A percentile compares a stretch with the other conserved stretches of the same genome.
Evolutionary conservation across 53 echinoderm and acorn worm species (phyloP).

Genomic region (Stichopus horrens): DNA sequence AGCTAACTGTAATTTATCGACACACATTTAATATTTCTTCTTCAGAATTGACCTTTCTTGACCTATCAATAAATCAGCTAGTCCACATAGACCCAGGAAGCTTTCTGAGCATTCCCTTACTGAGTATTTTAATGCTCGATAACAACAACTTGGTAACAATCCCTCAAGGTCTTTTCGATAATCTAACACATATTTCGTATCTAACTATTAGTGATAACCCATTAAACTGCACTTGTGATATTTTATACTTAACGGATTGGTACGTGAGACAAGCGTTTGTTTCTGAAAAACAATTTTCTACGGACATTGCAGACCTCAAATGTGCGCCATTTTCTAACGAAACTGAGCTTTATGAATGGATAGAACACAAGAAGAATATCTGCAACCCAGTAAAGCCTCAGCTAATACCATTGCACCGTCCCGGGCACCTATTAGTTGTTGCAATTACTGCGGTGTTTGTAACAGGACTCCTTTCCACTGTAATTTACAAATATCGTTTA

Average conservation of each 20-base stretch:
- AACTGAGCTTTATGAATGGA: conserved; percentile 30
- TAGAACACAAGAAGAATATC: neutral
- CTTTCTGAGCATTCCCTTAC: neutral
- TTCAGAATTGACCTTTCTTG: neutral
- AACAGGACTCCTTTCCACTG: neutral
- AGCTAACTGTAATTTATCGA: neutral
- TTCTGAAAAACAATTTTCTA: neutral
- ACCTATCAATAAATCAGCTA: conserved; percentile 7
- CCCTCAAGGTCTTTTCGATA: conserved; percentile 10
- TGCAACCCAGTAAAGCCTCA: conserved; percentile 7
- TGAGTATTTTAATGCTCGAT: neutral
- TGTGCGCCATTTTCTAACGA: conserved; percentile 33
- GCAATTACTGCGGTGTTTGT: neutral
- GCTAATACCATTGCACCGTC: neutral
- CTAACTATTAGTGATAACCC: conserved; percentile 24
- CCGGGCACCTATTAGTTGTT: neutral
- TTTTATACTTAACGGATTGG: conserved; percentile 33
- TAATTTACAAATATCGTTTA: conserved; percentile 39
- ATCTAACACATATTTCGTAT: conserved; percentile 4
- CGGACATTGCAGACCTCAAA: neutral
- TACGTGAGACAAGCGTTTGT: conserved; percentile 1
- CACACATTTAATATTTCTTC: conserved; percentile 10
- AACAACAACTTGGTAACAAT: conserved; percentile 12
- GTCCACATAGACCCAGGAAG: neutral
- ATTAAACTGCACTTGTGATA: conserved; percentile 21